Conservation (phyloP, 2,113 vertebrate species). For the Perca schrenkii region DNA sequence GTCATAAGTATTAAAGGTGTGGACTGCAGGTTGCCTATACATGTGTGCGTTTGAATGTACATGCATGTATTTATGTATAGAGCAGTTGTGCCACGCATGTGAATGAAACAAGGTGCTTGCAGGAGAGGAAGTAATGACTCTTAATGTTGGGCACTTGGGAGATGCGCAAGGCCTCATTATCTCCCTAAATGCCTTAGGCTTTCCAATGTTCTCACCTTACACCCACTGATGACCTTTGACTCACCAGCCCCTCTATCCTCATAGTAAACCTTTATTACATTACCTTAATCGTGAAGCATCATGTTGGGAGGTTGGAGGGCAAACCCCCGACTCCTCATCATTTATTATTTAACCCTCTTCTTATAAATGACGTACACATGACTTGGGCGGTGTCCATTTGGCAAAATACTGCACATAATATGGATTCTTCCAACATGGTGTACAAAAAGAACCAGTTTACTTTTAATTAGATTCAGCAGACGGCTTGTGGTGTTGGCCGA, state of each 20-base stretch:
- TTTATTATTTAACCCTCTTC: slow-evolving; percentile 72
- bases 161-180: slow-evolving; percentile 89
- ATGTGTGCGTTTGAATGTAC: background rate
- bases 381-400: slow-evolving; percentile 39
- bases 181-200: slow-evolving; percentile 88
- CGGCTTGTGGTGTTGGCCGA: slow-evolving; percentile 24
- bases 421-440: slow-evolving; percentile 55
- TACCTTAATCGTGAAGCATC: slow-evolving; percentile 88
- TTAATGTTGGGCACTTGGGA: slow-evolving; percentile 86
- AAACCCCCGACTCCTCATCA: slow-evolving; percentile 45
- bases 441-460: slow-evolving; percentile 39
- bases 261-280: slow-evolving; percentile 94
- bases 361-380: slow-evolving; percentile 46
- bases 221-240: slow-evolving; percentile 96
- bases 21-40: background rate
- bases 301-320: slow-evolving; percentile 84
- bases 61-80: slow-evolving; percentile 2
- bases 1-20: background rate
- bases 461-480: slow-evolving; percentile 51
- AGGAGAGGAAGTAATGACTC: slow-evolving; percentile 87
- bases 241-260: slow-evolving; percentile 91
- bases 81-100: slow-evolving; percentile 45
- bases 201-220: slow-evolving; percentile 92
- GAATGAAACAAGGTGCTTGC: slow-evolving; percentile 71
- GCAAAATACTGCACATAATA: slow-evolving; percentile 45